A percentile compares a stretch with the other conserved stretches of the same genome.
These are phyloP conservation scores for Mechanitis messenoides DNA, from an alignment of 2,888 invertebrate genomes.

Conservation along the genomic window DNA sequence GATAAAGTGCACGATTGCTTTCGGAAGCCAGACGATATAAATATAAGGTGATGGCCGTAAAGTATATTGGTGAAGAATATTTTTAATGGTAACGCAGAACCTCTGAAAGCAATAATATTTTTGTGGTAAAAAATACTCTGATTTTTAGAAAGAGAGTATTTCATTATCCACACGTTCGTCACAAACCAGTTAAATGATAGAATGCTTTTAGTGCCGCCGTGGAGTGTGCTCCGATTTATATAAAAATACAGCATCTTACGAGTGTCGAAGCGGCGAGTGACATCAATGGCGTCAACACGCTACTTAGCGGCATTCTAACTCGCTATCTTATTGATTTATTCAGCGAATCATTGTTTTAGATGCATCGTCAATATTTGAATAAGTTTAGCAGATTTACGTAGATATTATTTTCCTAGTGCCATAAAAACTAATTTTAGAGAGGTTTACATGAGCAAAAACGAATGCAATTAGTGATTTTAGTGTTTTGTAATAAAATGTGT, in stretches of 20 bases:
- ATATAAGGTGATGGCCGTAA: constrained; percentile 35
- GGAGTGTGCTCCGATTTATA: constrained; percentile 45
- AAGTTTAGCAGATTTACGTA: constrained; percentile 19
- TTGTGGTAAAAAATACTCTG: constrained; percentile 59
- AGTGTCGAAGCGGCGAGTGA: constrained; percentile 23
- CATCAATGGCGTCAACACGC: constrained; percentile 14
- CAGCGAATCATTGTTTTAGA: constrained; percentile 20
- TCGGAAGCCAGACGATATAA: constrained; percentile 51
- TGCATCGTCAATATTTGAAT: constrained; percentile 12
- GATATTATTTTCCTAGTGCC: constrained; percentile 26
- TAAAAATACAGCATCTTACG: constrained; percentile 23
- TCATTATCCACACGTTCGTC: constrained; percentile 66
- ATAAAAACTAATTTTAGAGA: constrained; percentile 29
- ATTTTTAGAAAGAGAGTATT: constrained; percentile 63
- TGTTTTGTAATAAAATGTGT: constrained; percentile 26
- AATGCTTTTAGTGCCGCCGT: constrained; percentile 61
- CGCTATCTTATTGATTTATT: constrained; percentile 15
- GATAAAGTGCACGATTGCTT: constrained; percentile 73
- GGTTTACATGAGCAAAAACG: constrained; percentile 22
- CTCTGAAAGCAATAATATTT: constrained; percentile 74
- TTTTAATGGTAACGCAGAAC: constrained; percentile 64
- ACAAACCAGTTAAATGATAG: constrained; percentile 52
- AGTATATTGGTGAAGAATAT: constrained; percentile 45
- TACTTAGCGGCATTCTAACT: constrained; percentile 14
- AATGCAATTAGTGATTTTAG: constrained; percentile 21